These are phyloP conservation scores for Dorcus hopei DNA, from an alignment of 2,888 invertebrate species.

Conservation along the genomic window DNA sequence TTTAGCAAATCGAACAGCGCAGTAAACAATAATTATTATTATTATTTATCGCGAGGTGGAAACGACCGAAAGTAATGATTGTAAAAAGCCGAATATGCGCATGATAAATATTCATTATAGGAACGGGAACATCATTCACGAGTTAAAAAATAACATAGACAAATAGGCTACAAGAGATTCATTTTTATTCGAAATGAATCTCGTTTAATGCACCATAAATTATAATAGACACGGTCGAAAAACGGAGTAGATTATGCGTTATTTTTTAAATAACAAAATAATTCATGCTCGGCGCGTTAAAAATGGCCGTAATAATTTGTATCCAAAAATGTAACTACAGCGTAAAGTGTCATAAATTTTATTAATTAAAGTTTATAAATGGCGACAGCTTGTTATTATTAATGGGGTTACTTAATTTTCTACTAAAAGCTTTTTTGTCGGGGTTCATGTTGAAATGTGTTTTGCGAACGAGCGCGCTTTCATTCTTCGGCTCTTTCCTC, in stretches of 20 bases:
- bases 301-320: conserved; percentile 36
- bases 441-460: conserved; percentile 9
- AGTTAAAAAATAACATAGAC: conserved; percentile 1
- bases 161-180: conserved; percentile 1
- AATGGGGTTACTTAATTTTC: conserved; percentile 44
- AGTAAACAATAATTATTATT: conserved; percentile 1
- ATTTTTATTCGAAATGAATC: conserved; percentile 1
- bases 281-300: conserved; percentile 44
- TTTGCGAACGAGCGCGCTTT: neutral
- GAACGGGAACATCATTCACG: neutral
- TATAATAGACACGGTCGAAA: conserved; percentile 1
- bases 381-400: conserved; percentile 42
- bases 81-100: neutral
- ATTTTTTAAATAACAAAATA: conserved; percentile 22
- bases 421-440: conserved; percentile 50
- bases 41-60: neutral
- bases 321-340: conserved; percentile 29
- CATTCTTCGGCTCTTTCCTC: neutral
- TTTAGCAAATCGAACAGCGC: neutral
- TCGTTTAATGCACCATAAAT: conserved; percentile 1
- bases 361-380: conserved; percentile 38
- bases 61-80: neutral
- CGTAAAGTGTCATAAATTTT: conserved; percentile 35
- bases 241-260: neutral
- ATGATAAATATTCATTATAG: conserved; percentile 2